Evolutionary conservation across 2,797 vertebrate species (phyloP), one percentile per base, ranked within the genome.

Genomic region (Leucoraja ocellata): DNA sequence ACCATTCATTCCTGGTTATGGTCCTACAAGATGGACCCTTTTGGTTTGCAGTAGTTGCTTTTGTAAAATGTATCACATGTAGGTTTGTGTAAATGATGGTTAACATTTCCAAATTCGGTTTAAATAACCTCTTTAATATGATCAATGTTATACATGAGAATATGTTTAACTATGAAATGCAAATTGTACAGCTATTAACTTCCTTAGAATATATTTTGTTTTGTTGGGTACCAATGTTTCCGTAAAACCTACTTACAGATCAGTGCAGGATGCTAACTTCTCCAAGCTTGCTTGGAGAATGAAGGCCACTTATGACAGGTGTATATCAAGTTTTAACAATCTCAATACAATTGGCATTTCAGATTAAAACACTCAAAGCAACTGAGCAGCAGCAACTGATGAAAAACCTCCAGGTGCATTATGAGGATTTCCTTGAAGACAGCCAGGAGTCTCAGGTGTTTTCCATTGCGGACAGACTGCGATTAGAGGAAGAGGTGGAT

Each of bases 391-490:
- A 98, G 94, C 98, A 98, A 93, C 94, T 96, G 88, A 94, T 99
- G 95, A 97, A 97, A 94, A 97, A 97, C 94, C 96, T 99, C 65
- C 97, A 98, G 76, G 94, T 96, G 5, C 98, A 99, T 95, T 95
- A 97, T 6, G 95, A 97, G 6, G 99, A 99, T 96, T 99, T 99
- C 93, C 96, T 98, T 94, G 96, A 97, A 11, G 99, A 99, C 95
- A 99, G 98, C 95, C 96, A 96, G 2, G 98, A 99, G 95, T 99
- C 98, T 0, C 94, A 97, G 28, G 95, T 98, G 91, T 99, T 99
- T 95, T 97, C 97, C 0, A 94, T 97, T 13, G 95, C 96, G 0
- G 98, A 99, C 32, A 96, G 97, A 11, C 95, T 96, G 76, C 97
- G 96, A 93, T 95, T 99, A 92, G 98, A 99, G 96, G 96, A 95